Evolutionary conservation across 2,113 vertebrate genomes (phyloP), one percentile per base, ranked within the genome.

Genomic region (Rhagologus leucostigma): DNA sequence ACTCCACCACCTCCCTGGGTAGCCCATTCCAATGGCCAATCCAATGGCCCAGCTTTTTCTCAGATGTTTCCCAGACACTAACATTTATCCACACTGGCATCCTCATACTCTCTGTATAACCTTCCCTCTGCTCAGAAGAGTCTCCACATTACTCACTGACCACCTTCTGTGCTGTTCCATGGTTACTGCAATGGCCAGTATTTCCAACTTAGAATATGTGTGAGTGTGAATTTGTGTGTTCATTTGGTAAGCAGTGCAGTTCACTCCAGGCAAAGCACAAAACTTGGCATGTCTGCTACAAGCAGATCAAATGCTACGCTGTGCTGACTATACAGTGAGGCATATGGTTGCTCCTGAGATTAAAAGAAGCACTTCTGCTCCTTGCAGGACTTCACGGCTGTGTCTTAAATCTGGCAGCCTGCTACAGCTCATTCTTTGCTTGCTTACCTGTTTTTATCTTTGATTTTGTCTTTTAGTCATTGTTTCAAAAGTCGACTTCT

Each of bases 231-330:
- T 49, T 16, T 22, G 14, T 18, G n/a, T 1, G 3, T 42, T 84
- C 9, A 46, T 67, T 74, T 65, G 49, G 55, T 33, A 63, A 87
- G 80, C 10, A 53, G 9, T 15, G 27, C 2, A 42, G 19, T 24
- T 93, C 50, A 67, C 14, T 67, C 35, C 42, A 75, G 74, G 44
- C 39, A 81, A 73, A 57, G 29, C 56, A 78, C 6, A 52, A 23
- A 92, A 21, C 33, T 75, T 75, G 47, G 14, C 50, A 19, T 16
- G 3, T 62, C 32, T 89, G 37, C 41, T 57, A 16, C 41, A 67
- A 46, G 14, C 13, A 69, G 55, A 80, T 74, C 37, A 6, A 56
- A 1, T 3, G 1, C 26, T 73, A 4, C 0, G 0, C 17, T 76
- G 11, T 18, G 23, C 32, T 81, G 50, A 32, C 35, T 52, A 3